phyloP scores from a whole-genome alignment of 1,140 invertebrate genomes.

The Drusus annulatus region DNA sequence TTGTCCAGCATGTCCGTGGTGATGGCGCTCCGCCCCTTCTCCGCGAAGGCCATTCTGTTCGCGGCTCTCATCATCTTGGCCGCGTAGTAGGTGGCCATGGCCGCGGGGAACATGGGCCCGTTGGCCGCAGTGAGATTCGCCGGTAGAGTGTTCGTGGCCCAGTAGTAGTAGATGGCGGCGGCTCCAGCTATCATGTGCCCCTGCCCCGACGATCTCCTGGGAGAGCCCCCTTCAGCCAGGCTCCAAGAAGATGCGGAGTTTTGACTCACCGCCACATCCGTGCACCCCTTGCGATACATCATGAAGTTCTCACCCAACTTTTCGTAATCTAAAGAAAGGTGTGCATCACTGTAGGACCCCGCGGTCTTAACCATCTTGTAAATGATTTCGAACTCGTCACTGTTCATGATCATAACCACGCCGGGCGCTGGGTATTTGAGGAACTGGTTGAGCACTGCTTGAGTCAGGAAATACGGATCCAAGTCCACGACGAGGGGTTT shows the following conservation, averaged over 20 bases:
- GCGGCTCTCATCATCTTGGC: constrained; percentile 78
- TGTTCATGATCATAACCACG: constrained; percentile 84
- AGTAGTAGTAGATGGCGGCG: constrained; percentile 78
- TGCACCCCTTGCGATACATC: constrained; percentile 44
- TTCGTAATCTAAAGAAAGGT: constrained; percentile 39
- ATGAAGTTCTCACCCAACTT: constrained; percentile 39
- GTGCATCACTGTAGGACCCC: constrained; percentile 36
- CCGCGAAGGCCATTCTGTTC: constrained; percentile 74
- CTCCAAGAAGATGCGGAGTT: constrained; percentile 70
- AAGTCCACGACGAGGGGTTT: constrained; percentile 85
- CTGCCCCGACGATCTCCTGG: constrained; percentile 84
- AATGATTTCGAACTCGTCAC: constrained; percentile 75
- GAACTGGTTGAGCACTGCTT: constrained; percentile 66
- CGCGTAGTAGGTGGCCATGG: constrained; percentile 78
- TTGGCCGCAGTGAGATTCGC: background rate
- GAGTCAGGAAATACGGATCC: constrained; percentile 78
- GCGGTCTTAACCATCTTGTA: constrained; percentile 35
- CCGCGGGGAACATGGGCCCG: constrained; percentile 67
- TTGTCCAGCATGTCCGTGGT: constrained; percentile 80
- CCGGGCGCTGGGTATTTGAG: constrained; percentile 61
- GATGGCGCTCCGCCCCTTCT: constrained; percentile 76
- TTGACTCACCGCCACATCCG: constrained; percentile 60
- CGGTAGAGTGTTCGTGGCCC: constrained; percentile 68
- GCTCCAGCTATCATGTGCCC: constrained; percentile 84
- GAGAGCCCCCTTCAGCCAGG: constrained; percentile 64